Evolutionary conservation across 1,140 invertebrate species (phyloP).

Genomic region (Conus betulinus): DNA sequence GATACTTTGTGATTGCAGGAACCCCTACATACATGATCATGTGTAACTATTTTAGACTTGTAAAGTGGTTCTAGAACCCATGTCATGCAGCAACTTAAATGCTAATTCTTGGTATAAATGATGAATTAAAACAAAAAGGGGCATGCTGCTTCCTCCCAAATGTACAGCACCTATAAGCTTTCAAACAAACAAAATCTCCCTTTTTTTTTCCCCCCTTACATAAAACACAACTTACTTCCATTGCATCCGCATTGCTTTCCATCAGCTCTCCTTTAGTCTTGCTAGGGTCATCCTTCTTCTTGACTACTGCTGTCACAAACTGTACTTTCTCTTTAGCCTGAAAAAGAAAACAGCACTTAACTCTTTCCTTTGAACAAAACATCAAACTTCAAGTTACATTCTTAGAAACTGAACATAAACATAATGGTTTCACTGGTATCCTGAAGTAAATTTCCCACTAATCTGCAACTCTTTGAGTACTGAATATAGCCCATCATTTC

Average conservation of each 20-base stretch:
- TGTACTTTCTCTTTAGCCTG: slow-evolving; percentile 70
- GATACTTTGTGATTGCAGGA: too few relatives aligned
- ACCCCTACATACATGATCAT: too few relatives aligned
- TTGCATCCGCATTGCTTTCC: slow-evolving; percentile 96
- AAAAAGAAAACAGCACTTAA: neutral
- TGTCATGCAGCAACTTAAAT: neutral
- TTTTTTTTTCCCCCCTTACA: too few relatives aligned
- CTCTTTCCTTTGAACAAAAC: neutral
- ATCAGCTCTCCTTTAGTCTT: slow-evolving; percentile 93
- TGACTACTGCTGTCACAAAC: slow-evolving; percentile 91
- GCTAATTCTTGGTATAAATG: too few relatives aligned
- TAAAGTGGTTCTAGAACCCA: too few relatives aligned
- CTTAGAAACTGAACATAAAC: too few relatives aligned
- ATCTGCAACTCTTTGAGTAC: too few relatives aligned
- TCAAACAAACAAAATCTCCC: neutral
- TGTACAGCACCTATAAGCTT: slow-evolving; percentile 23
- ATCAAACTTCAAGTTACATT: too few relatives aligned
- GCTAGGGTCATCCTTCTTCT: slow-evolving; percentile 83
- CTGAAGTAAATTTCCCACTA: too few relatives aligned
- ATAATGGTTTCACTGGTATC: too few relatives aligned
- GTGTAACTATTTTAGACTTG: too few relatives aligned
- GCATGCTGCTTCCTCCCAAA: neutral
- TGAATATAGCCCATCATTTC: too few relatives aligned
- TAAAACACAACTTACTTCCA: slow-evolving; percentile 81
- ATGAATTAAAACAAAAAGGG: neutral